Conservation (phyloP, 2,113 vertebrate genomes). For the Chionodraco myersi region DNA sequence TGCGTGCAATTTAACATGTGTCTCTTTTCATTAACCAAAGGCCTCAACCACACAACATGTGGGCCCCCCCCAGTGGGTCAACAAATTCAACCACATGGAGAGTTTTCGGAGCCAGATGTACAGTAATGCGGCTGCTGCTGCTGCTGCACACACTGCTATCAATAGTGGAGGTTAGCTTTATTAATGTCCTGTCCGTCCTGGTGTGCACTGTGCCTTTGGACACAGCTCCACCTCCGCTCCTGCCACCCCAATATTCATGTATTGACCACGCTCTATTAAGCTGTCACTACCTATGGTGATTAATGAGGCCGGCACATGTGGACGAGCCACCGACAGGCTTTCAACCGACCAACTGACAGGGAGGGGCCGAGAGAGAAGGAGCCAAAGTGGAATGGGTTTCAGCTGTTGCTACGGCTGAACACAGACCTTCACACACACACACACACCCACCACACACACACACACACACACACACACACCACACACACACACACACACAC, state of each 20-base stretch:
- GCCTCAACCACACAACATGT: slow-evolving; percentile 14
- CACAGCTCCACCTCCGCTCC: slow-evolving; percentile 53
- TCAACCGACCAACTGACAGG: slow-evolving; percentile 46
- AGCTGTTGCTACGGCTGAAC: slow-evolving; percentile 44
- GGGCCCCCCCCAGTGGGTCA: slow-evolving; percentile 21
- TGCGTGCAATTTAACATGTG: not conserved
- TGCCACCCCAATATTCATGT: slow-evolving; percentile 79
- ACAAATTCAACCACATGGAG: slow-evolving; percentile 4
- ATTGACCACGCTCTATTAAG: slow-evolving; percentile 80
- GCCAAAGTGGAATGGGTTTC: slow-evolving; percentile 49
- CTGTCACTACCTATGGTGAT: slow-evolving; percentile 79
- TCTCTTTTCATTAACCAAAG: slow-evolving; percentile 20
- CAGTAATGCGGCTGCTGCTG: not conserved
- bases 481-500: slow-evolving; percentile 20
- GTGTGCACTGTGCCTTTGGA: slow-evolving; percentile 52
- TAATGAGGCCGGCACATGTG: slow-evolving; percentile 78
- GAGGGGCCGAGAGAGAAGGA: slow-evolving; percentile 13
- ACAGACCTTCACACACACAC: slow-evolving; percentile 4
- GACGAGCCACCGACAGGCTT: slow-evolving; percentile 57
- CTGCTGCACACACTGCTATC: slow-evolving; percentile 12
- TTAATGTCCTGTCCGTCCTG: slow-evolving; percentile 61
- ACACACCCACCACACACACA: not conserved
- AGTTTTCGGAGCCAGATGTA: not conserved
- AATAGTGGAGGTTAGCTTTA: slow-evolving; percentile 58
- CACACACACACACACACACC: slow-evolving; percentile 11